Evolutionary conservation across 2,113 vertebrate genomes (phyloP).

Genomic region (Tetrax tetrax): DNA sequence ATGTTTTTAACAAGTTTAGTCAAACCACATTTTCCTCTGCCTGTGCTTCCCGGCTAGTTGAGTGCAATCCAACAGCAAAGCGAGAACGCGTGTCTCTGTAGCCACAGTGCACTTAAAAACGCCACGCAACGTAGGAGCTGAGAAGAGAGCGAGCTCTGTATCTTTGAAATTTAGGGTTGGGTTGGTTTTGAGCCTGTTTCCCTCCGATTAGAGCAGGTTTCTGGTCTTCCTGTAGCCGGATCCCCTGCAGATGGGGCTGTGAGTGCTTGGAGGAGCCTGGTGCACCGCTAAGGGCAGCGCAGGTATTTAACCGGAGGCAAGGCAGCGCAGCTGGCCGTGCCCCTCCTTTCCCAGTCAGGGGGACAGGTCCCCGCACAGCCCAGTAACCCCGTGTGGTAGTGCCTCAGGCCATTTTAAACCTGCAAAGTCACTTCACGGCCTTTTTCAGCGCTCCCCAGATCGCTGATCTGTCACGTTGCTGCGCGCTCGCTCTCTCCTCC

Average conservation of each 20-base stretch:
- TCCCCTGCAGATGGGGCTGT: neutral
- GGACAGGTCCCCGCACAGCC: neutral
- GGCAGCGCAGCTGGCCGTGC: neutral
- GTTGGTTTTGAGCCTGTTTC: neutral
- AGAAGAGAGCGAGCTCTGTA: neutral
- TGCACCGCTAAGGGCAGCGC: neutral
- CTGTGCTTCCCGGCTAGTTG: neutral
- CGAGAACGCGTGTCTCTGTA: neutral
- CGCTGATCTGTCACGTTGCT: accelerated
- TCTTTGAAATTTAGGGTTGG: neutral
- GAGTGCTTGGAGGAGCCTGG: neutral
- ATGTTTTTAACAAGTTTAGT: neutral
- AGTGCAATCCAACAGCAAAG: neutral
- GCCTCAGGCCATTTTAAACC: too few relatives aligned
- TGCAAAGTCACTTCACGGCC: neutral
- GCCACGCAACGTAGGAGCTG: accelerated
- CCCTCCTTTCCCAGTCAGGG: accelerated
- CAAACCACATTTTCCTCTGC: constrained; percentile 15
- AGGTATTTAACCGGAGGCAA: neutral
- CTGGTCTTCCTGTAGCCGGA: neutral
- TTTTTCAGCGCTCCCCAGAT: neutral
- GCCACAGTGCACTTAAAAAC: neutral
- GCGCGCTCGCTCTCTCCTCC: neutral
- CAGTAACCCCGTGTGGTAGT: accelerated
- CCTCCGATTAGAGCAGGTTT: neutral